phyloP scores from a whole-genome alignment of 2,113 vertebrate species.

The Willisornis vidua region DNA sequence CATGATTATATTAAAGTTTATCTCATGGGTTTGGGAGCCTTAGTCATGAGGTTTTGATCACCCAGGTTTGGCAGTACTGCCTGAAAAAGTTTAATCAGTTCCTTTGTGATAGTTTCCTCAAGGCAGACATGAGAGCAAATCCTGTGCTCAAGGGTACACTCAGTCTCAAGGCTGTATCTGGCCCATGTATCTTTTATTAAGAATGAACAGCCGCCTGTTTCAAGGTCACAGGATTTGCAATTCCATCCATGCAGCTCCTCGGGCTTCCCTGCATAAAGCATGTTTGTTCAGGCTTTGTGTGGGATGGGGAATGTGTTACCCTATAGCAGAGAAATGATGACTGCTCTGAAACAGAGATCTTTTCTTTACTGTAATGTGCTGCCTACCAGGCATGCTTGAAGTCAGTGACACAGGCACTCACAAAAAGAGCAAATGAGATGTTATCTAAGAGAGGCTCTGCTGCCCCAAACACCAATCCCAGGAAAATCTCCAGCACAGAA shows the following conservation, averaged over 20 bases:
- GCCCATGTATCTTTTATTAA: not conserved
- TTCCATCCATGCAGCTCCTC: conserved; percentile 12
- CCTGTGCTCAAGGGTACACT: not conserved
- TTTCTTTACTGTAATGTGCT: not conserved
- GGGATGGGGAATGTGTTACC: conserved; percentile 39
- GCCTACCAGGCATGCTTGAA: not conserved
- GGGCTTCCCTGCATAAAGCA: conserved; percentile 22
- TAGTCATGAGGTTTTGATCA: not conserved
- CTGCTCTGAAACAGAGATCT: conserved; percentile 39
- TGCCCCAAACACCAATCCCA: not conserved
- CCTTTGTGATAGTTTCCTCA: not conserved
- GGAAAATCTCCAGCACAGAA: not conserved
- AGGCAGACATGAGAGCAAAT: not conserved
- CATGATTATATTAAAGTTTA: not conserved
- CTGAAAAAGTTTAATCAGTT: not conserved
- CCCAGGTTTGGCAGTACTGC: not conserved
- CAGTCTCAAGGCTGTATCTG: not conserved
- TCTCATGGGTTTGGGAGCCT: not conserved
- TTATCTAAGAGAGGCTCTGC: conserved; percentile 10
- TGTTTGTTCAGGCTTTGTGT: conserved; percentile 58
- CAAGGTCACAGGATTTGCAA: conserved; percentile 28
- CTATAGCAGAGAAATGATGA: conserved; percentile 8
- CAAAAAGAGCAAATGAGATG: conserved; percentile 5
- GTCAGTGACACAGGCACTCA: not conserved
- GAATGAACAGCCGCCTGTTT: not conserved